Evolutionary conservation across 2,113 vertebrate genomes (phyloP).

Genomic region (Muscicapa adusta): DNA sequence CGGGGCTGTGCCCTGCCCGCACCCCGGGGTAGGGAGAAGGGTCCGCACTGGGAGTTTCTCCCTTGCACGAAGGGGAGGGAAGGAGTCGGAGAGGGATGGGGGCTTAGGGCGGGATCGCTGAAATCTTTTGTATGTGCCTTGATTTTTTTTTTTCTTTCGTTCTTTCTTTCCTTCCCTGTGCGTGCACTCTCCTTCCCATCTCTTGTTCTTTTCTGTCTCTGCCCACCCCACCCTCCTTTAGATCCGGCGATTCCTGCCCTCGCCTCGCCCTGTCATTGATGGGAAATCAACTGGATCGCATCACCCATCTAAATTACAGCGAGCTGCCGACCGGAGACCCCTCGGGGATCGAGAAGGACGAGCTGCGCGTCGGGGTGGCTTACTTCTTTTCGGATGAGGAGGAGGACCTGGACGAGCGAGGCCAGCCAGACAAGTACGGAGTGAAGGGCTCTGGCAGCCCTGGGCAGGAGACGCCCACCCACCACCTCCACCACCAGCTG

Average conservation of each 20-base stretch:
- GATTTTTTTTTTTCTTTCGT: neutral
- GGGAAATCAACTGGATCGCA: slow-evolving; percentile 99
- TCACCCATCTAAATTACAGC: slow-evolving; percentile 99
- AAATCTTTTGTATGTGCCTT: slow-evolving; percentile 17
- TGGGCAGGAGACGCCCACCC: slow-evolving; percentile 62
- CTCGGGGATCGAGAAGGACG: slow-evolving; percentile 98
- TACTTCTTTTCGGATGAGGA: slow-evolving; percentile 99
- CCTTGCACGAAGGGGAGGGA: neutral
- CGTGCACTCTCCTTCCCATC: neutral
- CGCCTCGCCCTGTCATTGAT: slow-evolving; percentile 94
- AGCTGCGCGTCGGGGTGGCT: slow-evolving; percentile 96
- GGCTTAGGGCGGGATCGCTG: neutral
- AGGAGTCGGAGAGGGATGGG: neutral
- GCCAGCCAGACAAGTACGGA: slow-evolving; percentile 88
- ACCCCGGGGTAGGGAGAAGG: neutral
- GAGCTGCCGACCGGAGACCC: slow-evolving; percentile 99
- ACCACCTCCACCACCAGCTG: slow-evolving; percentile 73
- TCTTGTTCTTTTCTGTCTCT: neutral
- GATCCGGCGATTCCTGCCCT: slow-evolving; percentile 86
- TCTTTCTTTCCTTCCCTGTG: neutral
- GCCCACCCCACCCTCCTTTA: slow-evolving; percentile 52
- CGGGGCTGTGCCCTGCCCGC: neutral
- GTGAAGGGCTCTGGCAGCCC: slow-evolving; percentile 75
- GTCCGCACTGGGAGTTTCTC: neutral
- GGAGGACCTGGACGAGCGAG: slow-evolving; percentile 96